Evolutionary conservation across 2,113 vertebrate genomes (phyloP).

Genomic region (Dasyprocta punctata): DNA sequence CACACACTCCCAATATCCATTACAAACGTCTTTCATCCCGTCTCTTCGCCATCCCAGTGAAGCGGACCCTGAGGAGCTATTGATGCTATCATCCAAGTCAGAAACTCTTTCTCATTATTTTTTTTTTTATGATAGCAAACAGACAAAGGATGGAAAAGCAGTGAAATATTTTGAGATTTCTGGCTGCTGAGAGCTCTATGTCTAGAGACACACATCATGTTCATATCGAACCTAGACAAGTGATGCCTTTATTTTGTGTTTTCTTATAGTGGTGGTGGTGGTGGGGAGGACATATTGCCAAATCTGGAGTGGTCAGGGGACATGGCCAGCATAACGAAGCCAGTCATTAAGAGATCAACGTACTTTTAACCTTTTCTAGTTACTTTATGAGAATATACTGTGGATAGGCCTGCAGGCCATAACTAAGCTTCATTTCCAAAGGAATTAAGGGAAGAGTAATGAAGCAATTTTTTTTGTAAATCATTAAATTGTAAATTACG

Average conservation of each 20-base stretch:
- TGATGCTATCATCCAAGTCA: not conserved
- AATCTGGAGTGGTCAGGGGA: not conserved
- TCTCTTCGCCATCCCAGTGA: not conserved
- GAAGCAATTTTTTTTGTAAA: not conserved
- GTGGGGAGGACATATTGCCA: fast-evolving
- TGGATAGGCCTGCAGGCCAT: not conserved
- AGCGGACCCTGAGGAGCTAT: not conserved
- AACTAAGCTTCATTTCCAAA: constrained; percentile 7
- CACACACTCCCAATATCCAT: not conserved
- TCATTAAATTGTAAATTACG: not conserved
- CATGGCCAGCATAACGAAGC: not conserved
- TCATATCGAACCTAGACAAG: not conserved
- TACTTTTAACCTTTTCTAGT: not conserved
- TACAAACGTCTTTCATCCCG: not conserved
- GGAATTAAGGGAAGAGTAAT: not conserved
- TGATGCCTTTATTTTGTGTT: not conserved
- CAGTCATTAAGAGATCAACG: not conserved
- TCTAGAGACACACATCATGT: not conserved
- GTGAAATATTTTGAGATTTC: not conserved
- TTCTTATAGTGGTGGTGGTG: not conserved
- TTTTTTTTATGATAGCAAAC: not conserved
- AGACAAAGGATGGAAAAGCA: not conserved
- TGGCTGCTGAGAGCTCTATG: not conserved
- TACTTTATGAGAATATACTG: not conserved
- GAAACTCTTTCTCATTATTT: not conserved